Percentiles rank a stretch among this genome's conserved stretches.
Evolutionary conservation across 1,140 invertebrate genomes (phyloP).

Genomic region (Berghia stephanieae): DNA sequence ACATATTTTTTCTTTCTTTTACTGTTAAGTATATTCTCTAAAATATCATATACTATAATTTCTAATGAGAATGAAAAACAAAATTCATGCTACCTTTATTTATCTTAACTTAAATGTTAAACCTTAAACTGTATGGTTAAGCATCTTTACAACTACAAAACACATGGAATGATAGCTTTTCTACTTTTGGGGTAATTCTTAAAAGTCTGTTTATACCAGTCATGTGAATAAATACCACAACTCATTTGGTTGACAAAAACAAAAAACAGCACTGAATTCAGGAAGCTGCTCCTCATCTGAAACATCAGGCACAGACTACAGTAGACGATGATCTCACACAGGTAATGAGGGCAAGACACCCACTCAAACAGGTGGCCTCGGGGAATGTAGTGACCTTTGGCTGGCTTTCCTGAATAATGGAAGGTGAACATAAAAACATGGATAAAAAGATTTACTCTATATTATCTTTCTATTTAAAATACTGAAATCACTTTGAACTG

Average conservation of each 20-base stretch:
- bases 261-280: constrained; percentile 6
- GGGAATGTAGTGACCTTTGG: constrained; percentile 17
- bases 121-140: too few relatives aligned
- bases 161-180: constrained; percentile 6
- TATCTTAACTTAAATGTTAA: too few relatives aligned
- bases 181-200: constrained; percentile 6
- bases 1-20: too few relatives aligned
- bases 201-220: constrained; percentile 21
- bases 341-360: constrained; percentile 23
- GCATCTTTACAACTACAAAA: too few relatives aligned
- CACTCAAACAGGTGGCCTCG: constrained; percentile 20
- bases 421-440: too few relatives aligned
- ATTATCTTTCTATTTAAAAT: too few relatives aligned
- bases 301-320: background rate
- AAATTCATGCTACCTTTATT: too few relatives aligned
- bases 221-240: background rate
- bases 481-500: too few relatives aligned
- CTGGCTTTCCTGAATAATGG: background rate
- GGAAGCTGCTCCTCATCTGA: background rate
- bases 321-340: constrained; percentile 30
- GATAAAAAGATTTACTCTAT: too few relatives aligned
- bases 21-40: too few relatives aligned
- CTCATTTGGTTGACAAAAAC: constrained; percentile 15
- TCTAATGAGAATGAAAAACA: too few relatives aligned
- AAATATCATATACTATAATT: too few relatives aligned